These are phyloP conservation scores for Chloroclysta siterata DNA, from an alignment of 2,888 invertebrate genomes.

Conservation along the genomic window DNA sequence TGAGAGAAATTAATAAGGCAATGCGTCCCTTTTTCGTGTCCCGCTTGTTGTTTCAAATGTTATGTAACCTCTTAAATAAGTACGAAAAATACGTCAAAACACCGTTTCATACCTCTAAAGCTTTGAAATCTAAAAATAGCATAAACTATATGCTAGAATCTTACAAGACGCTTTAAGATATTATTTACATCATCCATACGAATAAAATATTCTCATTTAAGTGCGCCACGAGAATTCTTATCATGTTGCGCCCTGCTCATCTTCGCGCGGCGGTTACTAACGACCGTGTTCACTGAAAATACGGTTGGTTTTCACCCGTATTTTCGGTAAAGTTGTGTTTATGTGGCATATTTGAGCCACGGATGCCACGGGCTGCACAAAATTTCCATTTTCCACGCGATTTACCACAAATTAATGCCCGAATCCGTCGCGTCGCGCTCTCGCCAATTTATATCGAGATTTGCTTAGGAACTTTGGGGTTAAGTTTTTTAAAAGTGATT, in stretches of 20 bases:
- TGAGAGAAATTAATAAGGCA: too few relatives aligned
- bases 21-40: too few relatives aligned
- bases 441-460: slow-evolving; percentile 77
- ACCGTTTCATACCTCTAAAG: neutral
- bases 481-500: slow-evolving; percentile 36
- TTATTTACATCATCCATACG: slow-evolving; percentile 40
- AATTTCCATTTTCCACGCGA: slow-evolving; percentile 84
- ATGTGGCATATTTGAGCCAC: slow-evolving; percentile 53
- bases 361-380: slow-evolving; percentile 79
- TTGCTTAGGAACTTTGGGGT: slow-evolving; percentile 70
- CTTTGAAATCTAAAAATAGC: neutral
- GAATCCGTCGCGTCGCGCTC: slow-evolving; percentile 78
- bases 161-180: slow-evolving; percentile 35
- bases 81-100: too few relatives aligned
- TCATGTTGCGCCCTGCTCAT: slow-evolving; percentile 58
- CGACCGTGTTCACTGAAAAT: slow-evolving; percentile 41
- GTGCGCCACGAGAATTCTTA: slow-evolving; percentile 63
- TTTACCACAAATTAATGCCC: slow-evolving; percentile 83
- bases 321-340: slow-evolving; percentile 35
- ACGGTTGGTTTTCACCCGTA: slow-evolving; percentile 45
- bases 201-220: slow-evolving; percentile 64
- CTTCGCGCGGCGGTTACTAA: slow-evolving; percentile 25
- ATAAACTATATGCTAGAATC: slow-evolving; percentile 14
- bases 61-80: too few relatives aligned
- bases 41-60: neutral